Base-by-base conservation (phyloP, 2,113 vertebrate species). In the Eudyptes chrysolophus region DNA sequence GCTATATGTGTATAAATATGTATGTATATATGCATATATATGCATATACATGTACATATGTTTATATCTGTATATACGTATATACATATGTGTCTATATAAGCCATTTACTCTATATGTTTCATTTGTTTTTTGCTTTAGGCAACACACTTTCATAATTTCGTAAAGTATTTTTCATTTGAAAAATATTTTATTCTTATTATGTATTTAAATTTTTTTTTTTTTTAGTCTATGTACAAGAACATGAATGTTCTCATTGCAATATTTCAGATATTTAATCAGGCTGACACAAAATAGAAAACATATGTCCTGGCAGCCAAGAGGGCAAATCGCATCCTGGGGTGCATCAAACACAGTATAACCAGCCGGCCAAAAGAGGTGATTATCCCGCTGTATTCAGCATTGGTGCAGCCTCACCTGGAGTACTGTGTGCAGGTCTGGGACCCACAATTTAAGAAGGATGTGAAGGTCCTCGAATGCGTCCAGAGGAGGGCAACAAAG, bases 401-500 rank as follows among this genome's bases (percentile, higher is more conserved):
- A 0, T 8, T 46, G 13, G 11, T 64, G 42, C 1, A 0, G 54
- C 6, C 40, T 70, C 16, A 57, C 11, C 30, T 48, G 4, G 26
- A 57, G 20, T 6, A 18, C 12, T 61, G 10, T 32, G 21, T 40
- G 21, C 46, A 48, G 5, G 42, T 30, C 60, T n/a, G n/a, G 12
- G 19, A 8, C 25, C 10, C 22, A 48, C 7, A 11, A 12, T 13
- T 78, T 52, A 38, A 38, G 16, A 83, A 57, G 25, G 42, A 32
- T 30, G 1, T 48, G 22, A 29, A 65, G 14, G 13, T 55, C 11
- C 19, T 46, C 22, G 11, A 22, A 75, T 30, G 5, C 2, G 2
- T 38, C 38, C 51, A 55, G 40, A 46, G 14, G 10, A 92, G 24
- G 20, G 25, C 18, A 83, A 49, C 11, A 55, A 60, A 60, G 5